Percentiles rank a stretch among this genome's conserved stretches.
Evolutionary conservation across 2,113 vertebrate species (phyloP).

Genomic region (Lepidothrix coronata): DNA sequence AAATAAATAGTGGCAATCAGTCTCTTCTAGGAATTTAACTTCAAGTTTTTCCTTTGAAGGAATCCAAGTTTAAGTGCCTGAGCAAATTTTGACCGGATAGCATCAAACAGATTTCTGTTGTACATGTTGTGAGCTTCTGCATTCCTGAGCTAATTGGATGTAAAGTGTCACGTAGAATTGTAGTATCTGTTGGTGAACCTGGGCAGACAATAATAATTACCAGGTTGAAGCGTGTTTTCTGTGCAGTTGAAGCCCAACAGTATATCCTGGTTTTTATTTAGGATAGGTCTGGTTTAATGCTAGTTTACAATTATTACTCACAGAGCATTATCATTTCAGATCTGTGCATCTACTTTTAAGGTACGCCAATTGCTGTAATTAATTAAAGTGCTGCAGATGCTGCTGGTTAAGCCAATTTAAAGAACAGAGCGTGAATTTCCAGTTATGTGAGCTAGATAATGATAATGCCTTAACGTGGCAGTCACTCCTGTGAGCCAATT

Average conservation of each 20-base stretch:
- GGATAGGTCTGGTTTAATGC: conserved; percentile 55
- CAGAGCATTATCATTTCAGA: conserved; percentile 61
- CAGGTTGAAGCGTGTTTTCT: neutral
- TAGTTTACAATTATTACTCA: conserved; percentile 51
- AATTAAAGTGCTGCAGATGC: conserved; percentile 73
- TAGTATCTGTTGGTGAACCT: neutral
- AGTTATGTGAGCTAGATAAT: conserved; percentile 72
- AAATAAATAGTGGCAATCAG: neutral
- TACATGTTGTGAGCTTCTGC: neutral
- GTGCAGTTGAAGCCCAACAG: neutral
- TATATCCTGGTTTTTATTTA: conserved; percentile 29
- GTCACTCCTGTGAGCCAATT: conserved; percentile 48
- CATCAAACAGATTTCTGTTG: neutral
- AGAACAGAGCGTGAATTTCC: conserved; percentile 71
- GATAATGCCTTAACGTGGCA: conserved; percentile 65
- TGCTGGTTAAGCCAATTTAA: conserved; percentile 72
- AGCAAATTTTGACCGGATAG: neutral
- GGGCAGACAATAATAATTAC: neutral
- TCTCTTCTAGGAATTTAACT: neutral
- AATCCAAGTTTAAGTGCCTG: neutral
- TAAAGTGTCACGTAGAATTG: neutral
- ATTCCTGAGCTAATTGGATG: neutral
- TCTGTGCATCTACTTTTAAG: conserved; percentile 70
- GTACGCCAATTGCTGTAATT: conserved; percentile 68
- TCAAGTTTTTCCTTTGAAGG: neutral